Conservation (phyloP, 1,140 invertebrate species). For the Harlomillsia oculata region DNA sequence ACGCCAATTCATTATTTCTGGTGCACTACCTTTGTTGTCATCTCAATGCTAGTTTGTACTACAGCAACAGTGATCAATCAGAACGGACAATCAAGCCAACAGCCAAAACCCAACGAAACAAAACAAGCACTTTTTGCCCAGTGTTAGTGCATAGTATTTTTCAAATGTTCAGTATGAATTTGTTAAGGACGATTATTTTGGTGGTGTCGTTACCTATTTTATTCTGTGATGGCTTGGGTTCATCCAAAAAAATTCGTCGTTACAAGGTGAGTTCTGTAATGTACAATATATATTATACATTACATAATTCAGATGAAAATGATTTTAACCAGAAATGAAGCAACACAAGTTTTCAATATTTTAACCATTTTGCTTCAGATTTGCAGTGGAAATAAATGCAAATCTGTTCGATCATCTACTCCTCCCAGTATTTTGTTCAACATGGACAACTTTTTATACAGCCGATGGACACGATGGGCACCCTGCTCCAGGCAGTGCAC, state of each 20-base stretch:
- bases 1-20: too few species aligned
- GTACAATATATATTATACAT: not conserved
- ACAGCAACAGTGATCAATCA: too few species aligned
- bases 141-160: not conserved
- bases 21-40: too few species aligned
- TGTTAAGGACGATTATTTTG: slow-evolving; percentile 7
- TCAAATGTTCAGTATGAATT: not conserved
- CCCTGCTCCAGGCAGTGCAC: slow-evolving; percentile 51
- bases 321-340: not conserved
- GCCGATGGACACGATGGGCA: slow-evolving; percentile 53
- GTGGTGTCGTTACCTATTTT: slow-evolving; percentile 14
- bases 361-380: slow-evolving; percentile 10
- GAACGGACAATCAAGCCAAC: too few species aligned
- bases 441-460: slow-evolving; percentile 41
- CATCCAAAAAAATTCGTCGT: slow-evolving; percentile 15
- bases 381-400: slow-evolving; percentile 23
- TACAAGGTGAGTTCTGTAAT: slow-evolving; percentile 21
- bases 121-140: too few species aligned
- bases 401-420: slow-evolving; percentile 25
- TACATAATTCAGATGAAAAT: not conserved
- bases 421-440: slow-evolving; percentile 22
- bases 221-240: slow-evolving; percentile 16
- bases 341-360: not conserved
- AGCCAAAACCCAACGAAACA: too few species aligned
- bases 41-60: too few species aligned